phyloP scores from a whole-genome alignment of 64 coral and sea anemone genomes.

The Montipora capricornis region DNA sequence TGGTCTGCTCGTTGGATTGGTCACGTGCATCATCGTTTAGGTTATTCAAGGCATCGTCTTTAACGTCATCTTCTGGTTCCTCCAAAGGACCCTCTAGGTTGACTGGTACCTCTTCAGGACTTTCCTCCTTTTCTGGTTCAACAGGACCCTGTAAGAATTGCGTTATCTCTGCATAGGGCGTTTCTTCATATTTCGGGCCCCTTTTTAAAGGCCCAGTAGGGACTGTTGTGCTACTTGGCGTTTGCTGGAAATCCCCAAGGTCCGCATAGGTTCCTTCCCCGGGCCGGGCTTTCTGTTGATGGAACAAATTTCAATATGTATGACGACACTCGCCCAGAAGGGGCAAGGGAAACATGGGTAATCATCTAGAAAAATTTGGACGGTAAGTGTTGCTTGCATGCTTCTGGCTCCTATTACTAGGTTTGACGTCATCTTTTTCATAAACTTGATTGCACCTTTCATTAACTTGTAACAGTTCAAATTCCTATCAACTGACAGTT shows the following conservation, averaged over 20 bases:
- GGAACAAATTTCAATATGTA: constrained; percentile 26
- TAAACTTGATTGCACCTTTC: too few relatives aligned
- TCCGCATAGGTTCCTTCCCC: constrained; percentile 47
- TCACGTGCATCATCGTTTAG: neutral
- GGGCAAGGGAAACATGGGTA: neutral
- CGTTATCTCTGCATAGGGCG: constrained; percentile 25
- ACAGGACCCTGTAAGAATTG: constrained; percentile 35
- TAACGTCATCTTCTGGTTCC: neutral
- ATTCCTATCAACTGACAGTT: too few relatives aligned
- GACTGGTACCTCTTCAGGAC: neutral
- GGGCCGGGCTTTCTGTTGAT: constrained; percentile 46
- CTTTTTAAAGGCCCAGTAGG: neutral
- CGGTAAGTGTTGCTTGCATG: neutral
- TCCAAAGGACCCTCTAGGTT: neutral
- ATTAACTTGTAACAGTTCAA: too few relatives aligned
- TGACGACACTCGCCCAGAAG: neutral
- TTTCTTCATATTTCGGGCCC: constrained; percentile 17
- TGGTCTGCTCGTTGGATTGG: neutral
- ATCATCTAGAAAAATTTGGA: neutral
- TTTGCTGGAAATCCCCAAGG: constrained; percentile 37
- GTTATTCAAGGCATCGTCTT: neutral
- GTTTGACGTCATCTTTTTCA: neutral
- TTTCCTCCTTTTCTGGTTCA: neutral
- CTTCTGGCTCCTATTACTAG: neutral
- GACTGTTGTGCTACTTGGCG: neutral